Base-by-base conservation (phyloP, 2,888 invertebrate genomes). In the Neoascia interrupta region DNA sequence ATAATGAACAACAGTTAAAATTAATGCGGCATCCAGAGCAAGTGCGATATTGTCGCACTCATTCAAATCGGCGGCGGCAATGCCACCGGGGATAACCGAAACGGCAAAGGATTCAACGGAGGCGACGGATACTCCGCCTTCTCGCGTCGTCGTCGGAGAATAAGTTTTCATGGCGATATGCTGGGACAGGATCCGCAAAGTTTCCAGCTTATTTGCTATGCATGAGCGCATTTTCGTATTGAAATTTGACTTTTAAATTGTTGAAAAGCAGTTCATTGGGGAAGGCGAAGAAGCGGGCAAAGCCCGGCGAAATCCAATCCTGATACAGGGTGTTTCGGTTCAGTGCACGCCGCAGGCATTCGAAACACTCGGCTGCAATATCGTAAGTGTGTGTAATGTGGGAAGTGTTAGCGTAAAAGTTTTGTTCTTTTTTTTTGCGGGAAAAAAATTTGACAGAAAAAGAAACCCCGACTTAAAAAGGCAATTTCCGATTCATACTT, bases 191-290 rank as follows among this genome's bases (percentile, higher is more conserved):
- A 75, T 63, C 56, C 49, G 61, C 3, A 68, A 74, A 66, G 31
- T 68, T 79, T 79, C 61, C 54, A 68, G 73, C 79, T 68, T 79
- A 73, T 79, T 79, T 63, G 61, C 73, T 61, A 79, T 68, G 79
- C 73, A 79, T 73, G 79, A 68, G 73, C 73, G 79, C 54, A 49
- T 61, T 72, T 73, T 73, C 61, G 23, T 68, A 61, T 61, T 68
- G 73, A 79, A 79, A 79, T 79, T 79, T 73, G 73, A 79, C 73
- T 79, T 79, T 79, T 68, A 68, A 79, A 73, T 79, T 63, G 60
- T 66, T 58, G 28, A 45, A 36, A 58, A 58, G 56, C 56, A 58
- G 53, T 69, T 60, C 26, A 58, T 18, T 16, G 61, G 19, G 18
- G 13, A n/a, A 15, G 26, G 1, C 10, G 28, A 15, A 21, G 10